A percentile compares a stretch with the other conserved stretches of the same genome.
These are phyloP conservation scores for Troilus luridus DNA, from an alignment of 2,888 invertebrate species.

Conservation along the genomic window DNA sequence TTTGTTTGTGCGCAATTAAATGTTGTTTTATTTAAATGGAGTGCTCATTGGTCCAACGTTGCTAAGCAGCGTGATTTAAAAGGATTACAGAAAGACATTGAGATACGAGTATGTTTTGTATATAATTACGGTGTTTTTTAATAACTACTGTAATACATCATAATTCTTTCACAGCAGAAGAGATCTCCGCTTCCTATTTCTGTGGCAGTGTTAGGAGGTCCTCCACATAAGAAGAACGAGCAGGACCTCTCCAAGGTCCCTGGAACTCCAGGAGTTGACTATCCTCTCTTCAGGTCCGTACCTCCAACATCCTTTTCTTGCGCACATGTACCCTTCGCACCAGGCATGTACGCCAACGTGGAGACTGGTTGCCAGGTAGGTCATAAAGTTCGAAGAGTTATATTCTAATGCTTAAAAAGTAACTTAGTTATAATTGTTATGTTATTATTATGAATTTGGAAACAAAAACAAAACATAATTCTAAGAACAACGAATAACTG, in stretches of 20 bases:
- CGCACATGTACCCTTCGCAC: slow-evolving; percentile 81
- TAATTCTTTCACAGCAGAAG: slow-evolving; percentile 36
- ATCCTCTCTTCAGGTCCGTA: slow-evolving; percentile 83
- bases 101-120: background rate
- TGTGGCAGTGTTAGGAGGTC: slow-evolving; percentile 35
- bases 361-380: slow-evolving; percentile 88
- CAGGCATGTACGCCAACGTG: slow-evolving; percentile 92
- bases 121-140: background rate
- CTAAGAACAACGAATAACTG: no score
- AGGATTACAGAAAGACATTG: background rate
- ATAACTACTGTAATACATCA: background rate
- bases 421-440: no score
- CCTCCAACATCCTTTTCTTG: slow-evolving; percentile 87
- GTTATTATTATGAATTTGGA: no score
- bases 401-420: no score
- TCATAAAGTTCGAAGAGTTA: background rate
- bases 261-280: slow-evolving; percentile 85
- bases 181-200: slow-evolving; percentile 33
- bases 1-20: no score
- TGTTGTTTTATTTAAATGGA: no score
- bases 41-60: no score
- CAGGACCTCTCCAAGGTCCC: slow-evolving; percentile 87
- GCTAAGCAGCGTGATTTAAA: background rate
- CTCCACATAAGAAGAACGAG: slow-evolving; percentile 67
- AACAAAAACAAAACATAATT: no score